Evolutionary conservation across 2,888 invertebrate genomes (phyloP), one percentile per base, ranked within the genome.

Genomic region (Cyaniris semiargus): DNA sequence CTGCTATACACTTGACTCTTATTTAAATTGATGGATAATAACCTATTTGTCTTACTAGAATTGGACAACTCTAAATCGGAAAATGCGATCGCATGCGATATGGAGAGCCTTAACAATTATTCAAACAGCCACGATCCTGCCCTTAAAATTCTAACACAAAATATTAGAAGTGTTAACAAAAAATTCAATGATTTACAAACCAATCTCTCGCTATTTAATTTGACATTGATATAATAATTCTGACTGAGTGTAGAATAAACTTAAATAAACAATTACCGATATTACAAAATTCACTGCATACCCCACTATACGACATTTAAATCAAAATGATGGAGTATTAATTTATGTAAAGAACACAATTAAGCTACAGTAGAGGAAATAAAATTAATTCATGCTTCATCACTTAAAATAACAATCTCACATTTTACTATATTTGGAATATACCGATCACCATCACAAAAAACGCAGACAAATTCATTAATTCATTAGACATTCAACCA

Each of bases 381-480:
- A 34, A 58, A 56, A 75, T 75, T 56, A 58, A 75, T 56, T 31
- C 27, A 31, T 44, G 58, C 75, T 31, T 75, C 70, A 15, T 27
- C 70, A 75, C 75, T 75, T 58, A 31, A 34, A 8, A 75, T n/a
- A 31, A 23, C 58, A 31, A 10, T 31, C 31, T n/a, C 53, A 27
- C 27, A 75, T 18, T 56, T 75, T 56, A 31, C 7, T 31, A 31
- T 34, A 56, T 27, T 70, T 31, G 70, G 70, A 70, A 70, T 70
- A 70, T 70, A 70, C 31, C 70, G 70, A 38, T 38, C 38, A 38
- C 38, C 38, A 38, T 38, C 38, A 38, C 38, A 38, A 38, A 38
- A 38, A 38, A 38, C 38, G 38, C 38, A 3, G 38, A 38, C 0
- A 1, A 38, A 38, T 3, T 38, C 38, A 38, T 38, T 38, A 8